Conservation (phyloP, 2,113 vertebrate species). For the Mystacornis crossleyi region DNA sequence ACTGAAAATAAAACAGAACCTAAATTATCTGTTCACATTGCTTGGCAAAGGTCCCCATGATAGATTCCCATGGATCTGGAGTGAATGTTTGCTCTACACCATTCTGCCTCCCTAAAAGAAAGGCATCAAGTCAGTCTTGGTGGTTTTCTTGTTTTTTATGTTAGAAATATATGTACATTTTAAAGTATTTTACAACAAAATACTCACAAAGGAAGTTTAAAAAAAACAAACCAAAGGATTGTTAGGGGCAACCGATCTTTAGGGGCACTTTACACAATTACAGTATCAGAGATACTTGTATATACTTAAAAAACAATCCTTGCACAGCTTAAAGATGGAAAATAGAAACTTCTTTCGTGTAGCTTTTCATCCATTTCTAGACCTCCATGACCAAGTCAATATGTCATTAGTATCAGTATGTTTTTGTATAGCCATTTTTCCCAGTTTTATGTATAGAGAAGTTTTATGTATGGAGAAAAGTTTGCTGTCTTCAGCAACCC, state of each 20-base stretch:
- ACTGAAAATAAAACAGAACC: constrained; percentile 23
- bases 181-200: not conserved
- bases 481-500: not conserved
- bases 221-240: rapidly evolving
- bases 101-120: not conserved
- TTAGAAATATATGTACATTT: not conserved
- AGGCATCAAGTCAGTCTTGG: not conserved
- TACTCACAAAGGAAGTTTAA: not conserved
- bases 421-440: not conserved
- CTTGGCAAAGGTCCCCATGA: not conserved
- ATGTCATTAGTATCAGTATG: not conserved
- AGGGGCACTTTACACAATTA: not conserved
- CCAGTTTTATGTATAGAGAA: not conserved
- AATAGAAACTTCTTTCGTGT: not conserved
- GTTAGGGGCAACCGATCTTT: not conserved
- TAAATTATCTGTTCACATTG: constrained; percentile 9
- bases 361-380: not conserved
- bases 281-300: not conserved
- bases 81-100: not conserved
- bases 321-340: not conserved
- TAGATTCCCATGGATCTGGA: not conserved
- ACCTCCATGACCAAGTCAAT: not conserved
- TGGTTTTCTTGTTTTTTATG: not conserved
- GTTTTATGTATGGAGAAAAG: not conserved
- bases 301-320: not conserved